A percentile compares a stretch with the other conserved stretches of the same genome.
Conservation (phyloP, 1,140 invertebrate species). For the Orchestia grillus region DNA sequence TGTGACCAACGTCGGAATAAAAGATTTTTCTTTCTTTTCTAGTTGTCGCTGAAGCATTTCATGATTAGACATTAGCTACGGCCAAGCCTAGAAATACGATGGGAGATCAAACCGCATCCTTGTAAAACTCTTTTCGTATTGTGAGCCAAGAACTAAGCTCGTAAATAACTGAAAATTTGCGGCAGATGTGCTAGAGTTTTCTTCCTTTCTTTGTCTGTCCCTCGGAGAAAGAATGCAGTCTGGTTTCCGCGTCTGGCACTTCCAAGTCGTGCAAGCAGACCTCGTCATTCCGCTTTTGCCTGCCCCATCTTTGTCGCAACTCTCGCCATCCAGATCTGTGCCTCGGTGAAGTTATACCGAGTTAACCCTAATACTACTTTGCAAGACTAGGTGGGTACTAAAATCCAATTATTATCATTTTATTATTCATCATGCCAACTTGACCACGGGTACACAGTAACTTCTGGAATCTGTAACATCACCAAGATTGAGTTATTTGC, state of each 20-base stretch:
- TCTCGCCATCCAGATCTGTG: background rate
- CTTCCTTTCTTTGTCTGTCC: background rate
- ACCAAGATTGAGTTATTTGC: no score
- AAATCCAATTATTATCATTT: background rate
- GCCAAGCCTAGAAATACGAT: background rate
- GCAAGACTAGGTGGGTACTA: background rate
- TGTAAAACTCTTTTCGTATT: background rate
- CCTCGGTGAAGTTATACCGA: background rate
- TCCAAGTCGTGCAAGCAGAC: background rate
- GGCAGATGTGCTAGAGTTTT: background rate
- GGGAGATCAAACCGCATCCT: background rate
- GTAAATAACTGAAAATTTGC: background rate
- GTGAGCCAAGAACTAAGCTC: background rate
- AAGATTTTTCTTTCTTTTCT: no score
- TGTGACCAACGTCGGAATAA: no score
- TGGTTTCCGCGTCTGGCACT: background rate
- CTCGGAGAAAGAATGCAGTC: background rate
- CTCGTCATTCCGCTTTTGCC: background rate
- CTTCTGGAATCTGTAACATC: no score
- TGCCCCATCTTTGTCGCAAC: no score
- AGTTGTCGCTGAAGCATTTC: no score
- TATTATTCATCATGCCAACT: background rate
- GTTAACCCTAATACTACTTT: no score
- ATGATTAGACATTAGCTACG: background rate
- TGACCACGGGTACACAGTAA: no score